Evolutionary conservation across 2,888 invertebrate genomes (phyloP).

Genomic region (Tholera decimalis): DNA sequence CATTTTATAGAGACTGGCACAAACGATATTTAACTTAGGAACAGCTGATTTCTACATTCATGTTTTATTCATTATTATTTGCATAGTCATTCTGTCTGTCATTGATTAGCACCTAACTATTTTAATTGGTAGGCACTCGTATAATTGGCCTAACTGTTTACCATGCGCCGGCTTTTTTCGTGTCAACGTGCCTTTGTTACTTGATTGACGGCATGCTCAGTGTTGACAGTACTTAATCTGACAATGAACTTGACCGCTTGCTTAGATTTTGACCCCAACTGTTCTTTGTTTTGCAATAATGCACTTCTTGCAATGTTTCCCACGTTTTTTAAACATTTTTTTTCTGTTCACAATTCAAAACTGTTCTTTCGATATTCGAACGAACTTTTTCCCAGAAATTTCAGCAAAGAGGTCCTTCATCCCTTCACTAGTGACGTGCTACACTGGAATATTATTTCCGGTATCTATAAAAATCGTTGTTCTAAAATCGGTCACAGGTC

Average conservation of each 20-base stretch:
- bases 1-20: slow-evolving; percentile 70
- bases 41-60: slow-evolving; percentile 74
- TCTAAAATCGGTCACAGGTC: slow-evolving; percentile 41
- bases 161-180: slow-evolving; percentile 25
- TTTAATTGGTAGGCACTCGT: slow-evolving; percentile 41
- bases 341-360: not conserved
- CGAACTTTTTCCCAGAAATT: not conserved
- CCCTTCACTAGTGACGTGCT: slow-evolving; percentile 43
- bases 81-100: slow-evolving; percentile 62
- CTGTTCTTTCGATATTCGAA: slow-evolving; percentile 22
- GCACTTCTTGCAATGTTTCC: too few species aligned
- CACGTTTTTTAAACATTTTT: not conserved
- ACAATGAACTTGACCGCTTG: slow-evolving; percentile 51
- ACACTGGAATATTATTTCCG: slow-evolving; percentile 7
- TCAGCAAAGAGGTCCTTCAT: not conserved
- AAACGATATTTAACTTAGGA: slow-evolving; percentile 55
- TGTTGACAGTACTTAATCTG: slow-evolving; percentile 27
- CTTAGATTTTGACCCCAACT: slow-evolving; percentile 35
- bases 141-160: slow-evolving; percentile 42
- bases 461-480: slow-evolving; percentile 29
- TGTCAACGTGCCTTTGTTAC: slow-evolving; percentile 39
- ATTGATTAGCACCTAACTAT: slow-evolving; percentile 44
- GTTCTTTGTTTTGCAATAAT: not conserved
- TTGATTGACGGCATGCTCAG: slow-evolving; percentile 27
- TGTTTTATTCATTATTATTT: slow-evolving; percentile 65